These are phyloP conservation scores for Daubentonia madagascariensis DNA, from an alignment of 2,113 vertebrate genomes.

Conservation along the genomic window DNA sequence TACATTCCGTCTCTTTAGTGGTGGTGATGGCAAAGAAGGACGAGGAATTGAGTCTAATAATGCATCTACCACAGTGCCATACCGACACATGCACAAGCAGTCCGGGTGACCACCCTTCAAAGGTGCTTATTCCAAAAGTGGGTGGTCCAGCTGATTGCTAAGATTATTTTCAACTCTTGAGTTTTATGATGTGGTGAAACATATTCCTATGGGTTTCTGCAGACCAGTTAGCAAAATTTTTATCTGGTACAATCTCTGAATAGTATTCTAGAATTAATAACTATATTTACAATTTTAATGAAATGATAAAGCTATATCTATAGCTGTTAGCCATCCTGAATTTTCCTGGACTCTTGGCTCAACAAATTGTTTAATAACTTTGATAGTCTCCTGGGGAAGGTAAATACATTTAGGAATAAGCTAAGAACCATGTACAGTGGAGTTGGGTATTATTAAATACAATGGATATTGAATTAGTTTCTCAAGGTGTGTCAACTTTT, in stretches of 20 bases:
- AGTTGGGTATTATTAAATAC: neutral
- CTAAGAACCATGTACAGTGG: neutral
- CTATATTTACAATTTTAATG: neutral
- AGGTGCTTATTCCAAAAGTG: neutral
- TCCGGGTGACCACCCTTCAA: neutral
- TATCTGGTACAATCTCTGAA: neutral
- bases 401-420: neutral
- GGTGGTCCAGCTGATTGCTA: neutral
- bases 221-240: neutral
- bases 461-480: neutral
- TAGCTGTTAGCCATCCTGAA: neutral
- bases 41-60: neutral
- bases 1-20: neutral
- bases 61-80: neutral
- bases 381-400: neutral
- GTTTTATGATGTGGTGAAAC: neutral
- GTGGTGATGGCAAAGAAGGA: neutral
- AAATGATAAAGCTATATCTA: neutral
- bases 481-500: neutral
- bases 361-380: neutral
- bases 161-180: neutral
- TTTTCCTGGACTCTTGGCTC: constrained; percentile 1
- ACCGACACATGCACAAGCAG: neutral
- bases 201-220: neutral
- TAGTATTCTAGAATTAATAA: neutral